Base-by-base conservation (phyloP, 2,888 invertebrate genomes). In the Philopedon plagiatum region DNA sequence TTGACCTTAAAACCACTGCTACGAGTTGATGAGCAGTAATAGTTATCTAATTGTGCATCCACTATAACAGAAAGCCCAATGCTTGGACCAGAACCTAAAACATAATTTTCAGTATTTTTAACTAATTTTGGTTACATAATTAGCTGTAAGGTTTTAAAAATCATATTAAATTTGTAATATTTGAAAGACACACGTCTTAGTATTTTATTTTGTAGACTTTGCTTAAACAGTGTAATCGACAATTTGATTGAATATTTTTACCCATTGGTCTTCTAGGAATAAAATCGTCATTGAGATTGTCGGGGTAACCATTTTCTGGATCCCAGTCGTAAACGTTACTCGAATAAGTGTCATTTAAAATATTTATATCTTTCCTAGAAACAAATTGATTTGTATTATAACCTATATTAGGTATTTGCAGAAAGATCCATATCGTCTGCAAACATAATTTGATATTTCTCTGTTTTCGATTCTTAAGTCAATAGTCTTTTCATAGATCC, bases 1-100 rank as follows among this genome's bases (percentile, higher is more conserved):
- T n/a, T 51, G n/a, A 92, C 92, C 87, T 93, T 93, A 78, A 93
- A 92, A 19, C 93, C 93, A 54, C 88, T 87, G 78, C 92, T 93
- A 79, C 90, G 91, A 0, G 93, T 93, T 7, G 94, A 93, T 21
- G 93, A 93, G 82, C 95, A 95, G 82, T 91, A 94, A 81, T 95
- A 95, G 81, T 94, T 92, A 0, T 88, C 87, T 0, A 91, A 80
- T 68, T 92, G 91, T 0, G 92, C 91, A 81, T 95, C 93, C 49
- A 94, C 83, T 0, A 92, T 88, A 13, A 95, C 84, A 0, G 91
- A 90, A 23, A 95, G 85, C 0, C 94, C 95, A 77, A 93, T 90
- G 80, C 90, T 89, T 29, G 90, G 90, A 8, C 94, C 94, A 15
- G 92, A 89, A 21, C 94, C 94, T 89, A 39, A n/a, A n/a, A n/a